Evolutionary conservation across 64 coral and sea anemone genomes (phyloP), one percentile per base, ranked within the genome.

Genomic region (Montipora capricornis): DNA sequence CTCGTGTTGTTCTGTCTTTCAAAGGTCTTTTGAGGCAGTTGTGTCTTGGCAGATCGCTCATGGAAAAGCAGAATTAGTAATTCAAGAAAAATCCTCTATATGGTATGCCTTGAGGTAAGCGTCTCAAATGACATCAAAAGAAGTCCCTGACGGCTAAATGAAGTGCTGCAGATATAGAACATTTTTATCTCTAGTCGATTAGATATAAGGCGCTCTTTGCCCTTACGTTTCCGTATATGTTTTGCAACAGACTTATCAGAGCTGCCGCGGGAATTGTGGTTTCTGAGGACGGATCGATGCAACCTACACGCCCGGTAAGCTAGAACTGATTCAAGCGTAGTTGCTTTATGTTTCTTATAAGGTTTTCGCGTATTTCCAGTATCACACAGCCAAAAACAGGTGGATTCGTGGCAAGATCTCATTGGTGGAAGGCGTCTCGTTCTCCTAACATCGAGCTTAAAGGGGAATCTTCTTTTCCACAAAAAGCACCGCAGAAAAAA

Each of bases 21-120:
- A 81, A 17, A 95, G 96, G 49, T 95, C 89, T 16, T 97, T 89
- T 49, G 90, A 95, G 29, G 47, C 73, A 70, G 69, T 83, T 20
- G 71, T 97, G 2, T 87, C 78, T 26, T 97, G 96, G 96, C 89
- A 91, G 87, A 79, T 91, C 44, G 77, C 91, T 10, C 86, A 95
- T 8, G 90, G 96, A 58, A 80, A 92, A 69, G 83, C 93, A 11
- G 75, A 76, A 26, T 80, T 95, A 48, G 76, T 97, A 8, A 79
- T 97, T 83, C 75, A 97, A 45, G 82, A 61, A 16, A 95, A 83
- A 16, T 97, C 96, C 2, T 77, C 89, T 17, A 94, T 97, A 55
- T 97, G 93, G 96, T 80, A 95, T 79, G 93, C 93, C 19, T 62
- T 97, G 24, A 96, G 95, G 95, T 96, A 77, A 4, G 67, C 19